Evolutionary conservation across 2,113 vertebrate species (phyloP).

Genomic region (Microtus montanus): DNA sequence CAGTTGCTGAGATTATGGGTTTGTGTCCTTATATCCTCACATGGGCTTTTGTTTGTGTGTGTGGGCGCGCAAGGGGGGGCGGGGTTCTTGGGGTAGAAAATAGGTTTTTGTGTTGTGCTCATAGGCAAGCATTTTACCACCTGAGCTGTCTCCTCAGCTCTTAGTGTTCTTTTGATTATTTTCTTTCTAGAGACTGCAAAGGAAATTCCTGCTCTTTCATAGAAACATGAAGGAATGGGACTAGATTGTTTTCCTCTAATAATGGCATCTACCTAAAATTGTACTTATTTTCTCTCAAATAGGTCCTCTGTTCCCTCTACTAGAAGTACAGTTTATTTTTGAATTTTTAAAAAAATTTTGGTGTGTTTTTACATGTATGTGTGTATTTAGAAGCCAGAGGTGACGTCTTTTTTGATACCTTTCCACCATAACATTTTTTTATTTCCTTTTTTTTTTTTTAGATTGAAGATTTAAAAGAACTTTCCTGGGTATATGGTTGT

Average conservation of each 20-base stretch:
- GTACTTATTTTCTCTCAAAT: neutral
- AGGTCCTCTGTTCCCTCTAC: neutral
- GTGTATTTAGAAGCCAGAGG: neutral
- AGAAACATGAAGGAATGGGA: neutral
- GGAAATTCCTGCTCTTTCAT: neutral
- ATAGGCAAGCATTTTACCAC: neutral
- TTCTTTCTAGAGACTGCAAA: conserved; percentile 24
- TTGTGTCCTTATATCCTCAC: neutral
- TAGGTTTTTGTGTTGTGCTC: neutral
- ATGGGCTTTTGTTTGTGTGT: neutral
- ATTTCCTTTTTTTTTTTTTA: neutral
- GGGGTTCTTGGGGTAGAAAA: neutral
- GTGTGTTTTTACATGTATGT: neutral
- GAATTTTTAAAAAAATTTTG: neutral
- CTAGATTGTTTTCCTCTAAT: neutral
- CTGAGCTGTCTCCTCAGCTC: neutral
- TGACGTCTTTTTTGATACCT: neutral
- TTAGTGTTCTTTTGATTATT: neutral
- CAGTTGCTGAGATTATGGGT: neutral
- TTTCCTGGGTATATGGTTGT: no score
- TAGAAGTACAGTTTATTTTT: neutral
- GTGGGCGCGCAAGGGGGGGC: no score
- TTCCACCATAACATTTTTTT: neutral
- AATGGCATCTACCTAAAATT: neutral
- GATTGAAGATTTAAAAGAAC: no score